Evolutionary conservation across 2,797 vertebrate genomes (phyloP), one percentile per base, ranked within the genome.

Genomic region (Mastacembelus armatus): DNA sequence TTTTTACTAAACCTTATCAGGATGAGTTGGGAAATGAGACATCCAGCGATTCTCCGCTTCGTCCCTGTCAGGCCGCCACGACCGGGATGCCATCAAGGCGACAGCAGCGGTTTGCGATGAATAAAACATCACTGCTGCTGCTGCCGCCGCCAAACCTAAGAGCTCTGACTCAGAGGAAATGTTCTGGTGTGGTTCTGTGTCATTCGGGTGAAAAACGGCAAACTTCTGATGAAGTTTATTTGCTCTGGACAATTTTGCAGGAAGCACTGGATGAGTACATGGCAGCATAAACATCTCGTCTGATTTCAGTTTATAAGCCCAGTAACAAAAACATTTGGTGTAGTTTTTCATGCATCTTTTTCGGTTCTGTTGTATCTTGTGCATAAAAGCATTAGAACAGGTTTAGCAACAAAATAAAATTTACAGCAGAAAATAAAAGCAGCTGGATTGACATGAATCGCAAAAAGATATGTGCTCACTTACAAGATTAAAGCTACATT

Each of bases 1-100:
- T 52, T 71, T 84, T 81, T 74, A 76, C 74, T 12, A 62, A 82
- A 77, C 77, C 78, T 86, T 84, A 88, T 87, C 82, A 85, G 85
- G 76, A 54, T 0, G 30, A 76, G 71, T 64, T 45, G 12, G 79
- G 71, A 83, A 87, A 87, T 83, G 80, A 86, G 83, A 85, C 76
- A 72, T 83, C 76, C 76, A 57, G 71, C 50, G 29, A 40, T 66
- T 68, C 65, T 36, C 50, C 10, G 24, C 66, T 74, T 67, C 29
- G 66, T 78, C 80, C 66, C 74, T 78, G 78, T 85, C 84, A 83
- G 50, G 30, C 42, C 61, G 21, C 71, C 72, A 11, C 0, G 57
- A 64, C 71, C 66, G 9, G 50, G 50, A 55, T 10, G n/a, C 10
- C 52, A 14, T 71, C 72, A 74, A 24, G 67, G 71, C 67, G 64